These are phyloP conservation scores for Drosophila cognata DNA, from an alignment of 2,888 invertebrate species.

Conservation along the genomic window DNA sequence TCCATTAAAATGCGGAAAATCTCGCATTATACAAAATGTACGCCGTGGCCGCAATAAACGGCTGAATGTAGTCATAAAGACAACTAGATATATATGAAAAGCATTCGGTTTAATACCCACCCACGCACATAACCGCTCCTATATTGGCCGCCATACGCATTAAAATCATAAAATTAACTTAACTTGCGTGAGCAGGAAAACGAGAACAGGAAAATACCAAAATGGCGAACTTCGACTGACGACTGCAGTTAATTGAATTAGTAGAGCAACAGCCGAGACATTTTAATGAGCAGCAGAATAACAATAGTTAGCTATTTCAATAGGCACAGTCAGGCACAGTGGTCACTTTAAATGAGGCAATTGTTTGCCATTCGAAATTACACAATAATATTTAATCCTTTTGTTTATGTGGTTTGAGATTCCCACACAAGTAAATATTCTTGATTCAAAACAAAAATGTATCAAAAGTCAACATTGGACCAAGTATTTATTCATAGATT, in stretches of 20 bases:
- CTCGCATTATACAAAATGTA: conserved; percentile 51
- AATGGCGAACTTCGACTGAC: conserved; percentile 36
- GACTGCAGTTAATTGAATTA: conserved; percentile 67
- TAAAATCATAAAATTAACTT: conserved; percentile 54
- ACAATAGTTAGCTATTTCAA: background rate
- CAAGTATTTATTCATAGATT: background rate
- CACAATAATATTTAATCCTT: background rate
- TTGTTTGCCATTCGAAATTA: background rate
- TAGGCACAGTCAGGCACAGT: background rate
- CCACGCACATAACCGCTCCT: conserved; percentile 10
- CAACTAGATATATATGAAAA: conserved; percentile 38
- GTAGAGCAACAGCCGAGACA: conserved; percentile 8
- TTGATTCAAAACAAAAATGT: background rate
- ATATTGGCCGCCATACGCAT: conserved; percentile 34
- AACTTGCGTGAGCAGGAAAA: conserved; percentile 36
- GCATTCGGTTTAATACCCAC: conserved; percentile 27
- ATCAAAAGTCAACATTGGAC: background rate
- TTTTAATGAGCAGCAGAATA: conserved; percentile 3
- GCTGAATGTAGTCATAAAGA: conserved; percentile 9
- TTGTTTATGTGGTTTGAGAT: background rate
- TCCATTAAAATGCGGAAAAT: conserved; percentile 61
- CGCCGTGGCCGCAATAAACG: conserved; percentile 16
- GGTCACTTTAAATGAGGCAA: background rate
- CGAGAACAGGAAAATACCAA: conserved; percentile 32
- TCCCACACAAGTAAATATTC: background rate